phyloP scores from a whole-genome alignment of 53 echinoderm and acorn worm species.

The Apostichopus leukothele region DNA sequence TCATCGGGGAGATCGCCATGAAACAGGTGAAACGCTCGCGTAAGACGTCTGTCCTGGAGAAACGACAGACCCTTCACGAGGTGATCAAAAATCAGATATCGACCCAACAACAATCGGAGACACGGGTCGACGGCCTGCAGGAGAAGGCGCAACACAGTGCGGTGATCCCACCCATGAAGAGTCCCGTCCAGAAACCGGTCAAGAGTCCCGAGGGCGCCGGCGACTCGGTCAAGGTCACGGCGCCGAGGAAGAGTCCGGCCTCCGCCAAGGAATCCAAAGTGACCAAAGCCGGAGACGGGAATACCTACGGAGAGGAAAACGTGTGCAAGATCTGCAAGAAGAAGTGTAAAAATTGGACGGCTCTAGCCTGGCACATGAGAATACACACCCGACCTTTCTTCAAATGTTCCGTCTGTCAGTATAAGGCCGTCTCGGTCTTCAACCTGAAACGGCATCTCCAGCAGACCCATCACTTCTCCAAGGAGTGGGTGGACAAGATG shows the following conservation, averaged over 20 bases:
- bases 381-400: conserved; percentile 82
- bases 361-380: conserved; percentile 94
- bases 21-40: conserved; percentile 71
- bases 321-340: conserved; percentile 85
- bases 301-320: conserved; percentile 38
- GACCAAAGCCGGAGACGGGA: background rate
- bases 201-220: conserved; percentile 40
- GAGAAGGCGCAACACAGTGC: background rate
- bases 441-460: conserved; percentile 80
- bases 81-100: conserved; percentile 64
- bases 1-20: conserved; percentile 94
- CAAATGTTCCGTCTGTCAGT: conserved; percentile 84
- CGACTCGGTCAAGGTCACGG: conserved; percentile 17
- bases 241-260: conserved; percentile 32
- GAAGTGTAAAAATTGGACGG: conserved; percentile 93
- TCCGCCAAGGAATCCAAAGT: conserved; percentile 24
- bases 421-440: conserved; percentile 69
- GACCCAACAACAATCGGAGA: background rate
- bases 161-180: conserved; percentile 31
- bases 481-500: conserved; percentile 62
- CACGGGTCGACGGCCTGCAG: conserved; percentile 4
- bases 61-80: conserved; percentile 73
- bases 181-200: conserved; percentile 34
- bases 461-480: conserved; percentile 73
- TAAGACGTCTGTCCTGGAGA: conserved; percentile 54